Base-by-base conservation (phyloP, 2,888 invertebrate species). In the Rotaria sp. region DNA sequence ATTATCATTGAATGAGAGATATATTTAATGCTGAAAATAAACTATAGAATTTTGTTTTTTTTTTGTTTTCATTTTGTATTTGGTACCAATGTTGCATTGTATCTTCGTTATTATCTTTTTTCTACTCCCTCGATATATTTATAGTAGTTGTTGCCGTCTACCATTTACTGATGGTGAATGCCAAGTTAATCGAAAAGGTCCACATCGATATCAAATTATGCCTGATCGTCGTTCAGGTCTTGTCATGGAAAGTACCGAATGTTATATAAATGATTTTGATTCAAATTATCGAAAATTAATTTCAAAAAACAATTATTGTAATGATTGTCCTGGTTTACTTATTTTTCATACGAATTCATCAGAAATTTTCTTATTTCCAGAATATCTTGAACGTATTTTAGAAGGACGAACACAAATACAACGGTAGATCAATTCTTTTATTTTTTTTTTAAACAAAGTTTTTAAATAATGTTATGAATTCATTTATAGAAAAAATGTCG, bases 291-390 rank as follows among this genome's bases (percentile, higher is more conserved):
- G 67, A 67, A 67, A 67, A 35, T 35, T 67, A 8, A 8, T 67
- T 8, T 21, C 35, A 35, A 67, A 35, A 18, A 67, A 67, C 35
- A 67, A 67, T 35, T 35, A 18, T 21, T 67, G 67, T 35, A 67
- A 67, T 67, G 67, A 67, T 67, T 67, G 67, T 38, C 67, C 67
- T 67, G 67, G 67, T 35, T 35, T 67, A 67, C 67, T 67, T 35
- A 67, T 67, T 13, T 35, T 67, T 21, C 67, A 67, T 67, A 67
- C 67, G 2, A 67, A 67, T 67, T 67, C 67, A 21, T 67, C 67
- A 4, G 67, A 67, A 35, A 67, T 67, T 8, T 67, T 67, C 30
- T 18, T 67, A 21, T 67, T 67, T 21, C 67, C 67, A 15, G 67
- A 67, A 67, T 67, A 67, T 67, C 35, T 67, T 5, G 67, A 67